Conservation (phyloP, 2,888 invertebrate species). For the Corythucha ciliata region DNA sequence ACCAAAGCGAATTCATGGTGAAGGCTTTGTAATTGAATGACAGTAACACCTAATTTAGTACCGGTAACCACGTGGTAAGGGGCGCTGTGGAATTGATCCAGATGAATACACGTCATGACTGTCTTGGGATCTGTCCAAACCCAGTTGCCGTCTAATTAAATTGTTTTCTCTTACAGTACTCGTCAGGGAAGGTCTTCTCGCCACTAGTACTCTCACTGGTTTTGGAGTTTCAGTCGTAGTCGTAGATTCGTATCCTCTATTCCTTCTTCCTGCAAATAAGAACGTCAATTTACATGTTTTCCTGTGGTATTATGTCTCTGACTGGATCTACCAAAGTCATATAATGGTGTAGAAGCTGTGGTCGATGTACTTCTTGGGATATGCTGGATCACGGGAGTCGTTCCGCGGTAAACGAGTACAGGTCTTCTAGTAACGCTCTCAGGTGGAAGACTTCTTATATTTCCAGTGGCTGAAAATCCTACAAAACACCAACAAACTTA, state of each 20-base stretch:
- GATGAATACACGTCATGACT: slow-evolving; percentile 27
- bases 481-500: too few species aligned
- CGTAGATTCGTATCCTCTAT: too few species aligned
- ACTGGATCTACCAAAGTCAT: neutral
- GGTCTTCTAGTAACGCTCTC: slow-evolving; percentile 29
- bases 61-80: too few species aligned
- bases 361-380: slow-evolving; percentile 30
- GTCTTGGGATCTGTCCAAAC: slow-evolving; percentile 25
- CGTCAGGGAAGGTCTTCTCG: slow-evolving; percentile 32
- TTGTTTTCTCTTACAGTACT: slow-evolving; percentile 22
- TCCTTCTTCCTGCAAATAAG: too few species aligned
- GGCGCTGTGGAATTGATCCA: slow-evolving; percentile 13
- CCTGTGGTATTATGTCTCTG: too few species aligned
- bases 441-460: slow-evolving; percentile 9
- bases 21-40: too few species aligned
- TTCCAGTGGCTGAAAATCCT: slow-evolving; percentile 34
- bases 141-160: slow-evolving; percentile 31
- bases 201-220: slow-evolving; percentile 31
- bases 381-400: slow-evolving; percentile 33
- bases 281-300: too few species aligned
- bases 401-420: slow-evolving; percentile 30
- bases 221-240: too few species aligned
- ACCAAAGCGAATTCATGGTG: too few species aligned
- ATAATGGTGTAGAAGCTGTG: slow-evolving; percentile 6
- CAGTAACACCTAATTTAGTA: too few species aligned